Evolutionary conservation across 2,113 vertebrate genomes (phyloP).

Genomic region (Rostratula benghalensis): DNA sequence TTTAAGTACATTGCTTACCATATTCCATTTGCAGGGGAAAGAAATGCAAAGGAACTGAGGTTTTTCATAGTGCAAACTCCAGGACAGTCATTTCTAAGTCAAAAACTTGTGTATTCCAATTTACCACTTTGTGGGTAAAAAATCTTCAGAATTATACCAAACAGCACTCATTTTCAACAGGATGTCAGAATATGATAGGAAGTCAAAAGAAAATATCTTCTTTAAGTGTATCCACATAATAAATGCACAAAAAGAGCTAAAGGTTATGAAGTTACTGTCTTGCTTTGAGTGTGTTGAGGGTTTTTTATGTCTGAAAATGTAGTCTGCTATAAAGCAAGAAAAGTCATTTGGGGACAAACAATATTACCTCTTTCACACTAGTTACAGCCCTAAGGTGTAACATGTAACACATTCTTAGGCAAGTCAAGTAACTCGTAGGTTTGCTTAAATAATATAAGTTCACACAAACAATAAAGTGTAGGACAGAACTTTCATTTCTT

Average conservation of each 20-base stretch:
- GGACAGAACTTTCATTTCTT: neutral
- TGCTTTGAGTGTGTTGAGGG: neutral
- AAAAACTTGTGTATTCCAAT: neutral
- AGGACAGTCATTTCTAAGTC: neutral
- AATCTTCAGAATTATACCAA: neutral
- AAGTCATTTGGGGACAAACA: neutral
- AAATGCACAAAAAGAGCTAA: neutral
- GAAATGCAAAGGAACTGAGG: neutral
- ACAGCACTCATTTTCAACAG: neutral
- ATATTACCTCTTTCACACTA: neutral
- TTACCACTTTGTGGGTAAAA: neutral
- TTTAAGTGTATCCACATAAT: neutral
- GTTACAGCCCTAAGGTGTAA: neutral
- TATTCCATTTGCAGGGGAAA: neutral
- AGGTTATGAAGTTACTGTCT: neutral
- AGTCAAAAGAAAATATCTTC: neutral
- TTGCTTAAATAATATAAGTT: neutral
- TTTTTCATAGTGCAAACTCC: neutral
- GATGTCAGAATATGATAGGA: neutral
- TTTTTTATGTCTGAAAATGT: neutral
- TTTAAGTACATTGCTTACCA: neutral
- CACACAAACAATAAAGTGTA: rapidly evolving
- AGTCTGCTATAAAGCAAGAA: neutral
- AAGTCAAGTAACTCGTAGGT: neutral
- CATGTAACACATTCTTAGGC: neutral